Conservation (phyloP, 2,113 vertebrate genomes). For the Falco punctatus region DNA sequence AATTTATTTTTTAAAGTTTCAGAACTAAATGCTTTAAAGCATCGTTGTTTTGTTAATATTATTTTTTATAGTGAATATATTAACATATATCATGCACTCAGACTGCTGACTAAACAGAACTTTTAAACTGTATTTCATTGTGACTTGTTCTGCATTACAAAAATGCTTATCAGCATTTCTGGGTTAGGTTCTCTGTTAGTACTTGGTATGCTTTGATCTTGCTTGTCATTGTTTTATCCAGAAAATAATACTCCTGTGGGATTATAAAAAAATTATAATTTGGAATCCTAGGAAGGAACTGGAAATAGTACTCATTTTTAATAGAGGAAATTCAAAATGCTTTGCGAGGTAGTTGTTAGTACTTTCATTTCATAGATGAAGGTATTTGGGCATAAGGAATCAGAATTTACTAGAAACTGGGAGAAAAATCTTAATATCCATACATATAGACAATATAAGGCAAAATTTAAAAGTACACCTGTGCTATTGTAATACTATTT, state of each 20-base stretch:
- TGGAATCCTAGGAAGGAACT: neutral
- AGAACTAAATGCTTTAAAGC: neutral
- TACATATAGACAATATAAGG: neutral
- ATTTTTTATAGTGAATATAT: neutral
- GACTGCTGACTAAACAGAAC: neutral
- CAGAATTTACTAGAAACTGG: neutral
- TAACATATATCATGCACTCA: neutral
- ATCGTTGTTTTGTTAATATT: neutral
- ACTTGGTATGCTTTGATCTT: neutral
- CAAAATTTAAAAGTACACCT: neutral
- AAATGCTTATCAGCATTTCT: neutral
- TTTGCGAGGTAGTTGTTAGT: neutral
- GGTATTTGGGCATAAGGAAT: neutral
- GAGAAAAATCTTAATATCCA: neutral
- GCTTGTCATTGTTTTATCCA: neutral
- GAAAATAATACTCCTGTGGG: neutral
- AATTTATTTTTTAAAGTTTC: neutral
- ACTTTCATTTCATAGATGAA: neutral
- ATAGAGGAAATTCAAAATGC: neutral
- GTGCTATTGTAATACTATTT: neutral
- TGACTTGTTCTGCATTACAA: neutral
- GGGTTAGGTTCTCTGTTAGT: neutral
- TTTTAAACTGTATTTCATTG: neutral
- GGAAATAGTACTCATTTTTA: neutral
- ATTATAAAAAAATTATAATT: neutral